phyloP scores from a whole-genome alignment of 2,797 vertebrate genomes.

The Erpetoichthys calabaricus region DNA sequence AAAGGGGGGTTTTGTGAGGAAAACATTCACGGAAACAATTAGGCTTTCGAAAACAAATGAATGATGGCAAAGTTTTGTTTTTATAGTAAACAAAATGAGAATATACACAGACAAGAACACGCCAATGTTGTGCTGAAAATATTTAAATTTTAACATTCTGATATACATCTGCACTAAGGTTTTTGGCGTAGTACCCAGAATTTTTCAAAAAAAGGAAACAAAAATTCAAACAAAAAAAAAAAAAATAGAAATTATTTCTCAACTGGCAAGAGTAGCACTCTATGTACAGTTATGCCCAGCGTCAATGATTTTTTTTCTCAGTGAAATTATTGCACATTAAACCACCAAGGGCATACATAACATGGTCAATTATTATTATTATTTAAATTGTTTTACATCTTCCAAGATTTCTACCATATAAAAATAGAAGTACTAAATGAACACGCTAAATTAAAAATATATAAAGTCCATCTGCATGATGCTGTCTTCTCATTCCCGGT shows the following conservation, averaged over 20 bases:
- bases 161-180: slow-evolving; percentile 64
- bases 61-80: slow-evolving; percentile 48
- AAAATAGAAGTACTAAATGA: slow-evolving; percentile 74
- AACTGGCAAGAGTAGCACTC: slow-evolving; percentile 43
- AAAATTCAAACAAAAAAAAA: slow-evolving; percentile 47
- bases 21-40: slow-evolving; percentile 27
- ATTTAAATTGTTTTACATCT: slow-evolving; percentile 34
- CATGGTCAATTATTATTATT: slow-evolving; percentile 52
- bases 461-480: not conserved
- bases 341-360: slow-evolving; percentile 60
- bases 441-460: slow-evolving; percentile 59
- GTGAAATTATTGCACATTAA: slow-evolving; percentile 91
- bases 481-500: too few species aligned
- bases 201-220: slow-evolving; percentile 31
- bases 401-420: slow-evolving; percentile 35
- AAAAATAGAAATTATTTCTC: slow-evolving; percentile 38
- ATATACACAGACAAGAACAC: slow-evolving; percentile 58
- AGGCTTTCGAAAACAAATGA: slow-evolving; percentile 29
- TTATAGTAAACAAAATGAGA: slow-evolving; percentile 50
- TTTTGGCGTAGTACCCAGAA: slow-evolving; percentile 62
- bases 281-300: slow-evolving; percentile 45
- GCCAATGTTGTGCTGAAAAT: slow-evolving; percentile 56
- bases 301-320: slow-evolving; percentile 52
- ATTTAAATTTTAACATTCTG: slow-evolving; percentile 62
- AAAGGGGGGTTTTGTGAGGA: slow-evolving; percentile 13